Evolutionary conservation across 53 echinoderm and acorn worm species (phyloP).

Genomic region (Stichopus horrens): DNA sequence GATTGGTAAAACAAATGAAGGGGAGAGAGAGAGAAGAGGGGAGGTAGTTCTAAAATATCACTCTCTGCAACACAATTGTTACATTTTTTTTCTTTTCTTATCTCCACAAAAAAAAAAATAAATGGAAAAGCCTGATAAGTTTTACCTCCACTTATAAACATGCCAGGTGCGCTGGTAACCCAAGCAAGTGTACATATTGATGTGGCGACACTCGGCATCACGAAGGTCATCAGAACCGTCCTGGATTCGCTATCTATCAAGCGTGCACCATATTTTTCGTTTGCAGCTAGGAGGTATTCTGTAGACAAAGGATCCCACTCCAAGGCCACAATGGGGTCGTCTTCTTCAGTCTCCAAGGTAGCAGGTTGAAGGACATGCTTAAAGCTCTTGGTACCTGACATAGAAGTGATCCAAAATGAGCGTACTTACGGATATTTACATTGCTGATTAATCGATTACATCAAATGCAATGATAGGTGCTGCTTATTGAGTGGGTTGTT

Average conservation of each 20-base stretch:
- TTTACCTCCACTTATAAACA: conserved; percentile 98
- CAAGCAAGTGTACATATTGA: conserved; percentile 84
- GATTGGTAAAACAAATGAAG: too few relatives aligned
- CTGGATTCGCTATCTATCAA: conserved; percentile 80
- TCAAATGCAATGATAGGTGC: too few relatives aligned
- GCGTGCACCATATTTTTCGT: conserved; percentile 69
- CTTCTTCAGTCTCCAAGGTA: conserved; percentile 63
- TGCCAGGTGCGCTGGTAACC: conserved; percentile 97
- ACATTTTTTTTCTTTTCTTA: too few relatives aligned
- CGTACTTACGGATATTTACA: too few relatives aligned
- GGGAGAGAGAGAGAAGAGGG: too few relatives aligned
- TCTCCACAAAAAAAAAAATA: too few relatives aligned
- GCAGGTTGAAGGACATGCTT: conserved; percentile 81
- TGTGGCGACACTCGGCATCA: conserved; percentile 71
- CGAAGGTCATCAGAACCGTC: conserved; percentile 76
- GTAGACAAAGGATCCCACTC: conserved; percentile 95
- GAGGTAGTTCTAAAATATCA: too few relatives aligned
- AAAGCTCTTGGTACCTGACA: conserved; percentile 63
- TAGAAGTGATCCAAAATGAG: not conserved
- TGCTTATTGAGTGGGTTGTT: too few relatives aligned
- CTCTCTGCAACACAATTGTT: too few relatives aligned
- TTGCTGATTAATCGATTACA: too few relatives aligned
- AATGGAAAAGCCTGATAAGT: not conserved
- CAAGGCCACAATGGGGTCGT: conserved; percentile 88
- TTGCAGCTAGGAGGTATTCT: conserved; percentile 83